A percentile compares a stretch with the other conserved stretches of the same genome.
Conservation (phyloP, 2,888 invertebrate species). For the Neoscelio sp. region DNA sequence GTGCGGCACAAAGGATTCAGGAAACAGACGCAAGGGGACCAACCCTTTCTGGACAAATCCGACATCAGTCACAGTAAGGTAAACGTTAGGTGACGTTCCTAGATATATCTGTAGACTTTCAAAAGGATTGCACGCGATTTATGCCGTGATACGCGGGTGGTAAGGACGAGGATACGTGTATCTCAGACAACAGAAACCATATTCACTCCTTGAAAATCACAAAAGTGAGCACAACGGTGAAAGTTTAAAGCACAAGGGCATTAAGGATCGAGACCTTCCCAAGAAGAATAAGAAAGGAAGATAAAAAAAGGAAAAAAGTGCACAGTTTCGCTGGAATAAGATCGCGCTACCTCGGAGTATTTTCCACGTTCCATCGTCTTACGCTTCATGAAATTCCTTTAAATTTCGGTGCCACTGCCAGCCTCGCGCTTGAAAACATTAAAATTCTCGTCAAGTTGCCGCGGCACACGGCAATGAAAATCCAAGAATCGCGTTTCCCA, state of each 20-base stretch:
- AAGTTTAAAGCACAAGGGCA: slow-evolving; percentile 48
- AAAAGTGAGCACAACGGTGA: slow-evolving; percentile 45
- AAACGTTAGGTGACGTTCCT: slow-evolving; percentile 54
- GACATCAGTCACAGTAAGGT: slow-evolving; percentile 53
- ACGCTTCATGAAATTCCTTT: slow-evolving; percentile 65
- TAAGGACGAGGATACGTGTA: slow-evolving; percentile 26
- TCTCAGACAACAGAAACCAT: slow-evolving; percentile 19
- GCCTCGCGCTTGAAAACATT: slow-evolving; percentile 56
- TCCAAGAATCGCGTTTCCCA: slow-evolving; percentile 1
- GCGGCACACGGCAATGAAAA: slow-evolving; percentile 38
- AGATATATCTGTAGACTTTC: slow-evolving; percentile 47
- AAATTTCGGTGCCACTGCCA: slow-evolving; percentile 61
- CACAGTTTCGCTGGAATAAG: slow-evolving; percentile 45
- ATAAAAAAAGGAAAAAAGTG: slow-evolving; percentile 40
- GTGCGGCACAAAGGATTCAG: slow-evolving; percentile 51
- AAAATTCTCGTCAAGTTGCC: slow-evolving; percentile 52
- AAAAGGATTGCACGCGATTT: slow-evolving; percentile 39
- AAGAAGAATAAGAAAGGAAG: slow-evolving; percentile 19
- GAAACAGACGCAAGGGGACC: slow-evolving; percentile 56
- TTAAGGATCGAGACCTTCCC: slow-evolving; percentile 34
- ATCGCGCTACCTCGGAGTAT: slow-evolving; percentile 31
- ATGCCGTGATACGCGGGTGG: slow-evolving; percentile 40
- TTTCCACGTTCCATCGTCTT: slow-evolving; percentile 44
- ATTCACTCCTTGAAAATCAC: slow-evolving; percentile 38
- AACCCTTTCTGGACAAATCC: slow-evolving; percentile 62